Base-by-base conservation (phyloP, 92 coral and sea anemone genomes). In the Phenganax stokvisi region DNA sequence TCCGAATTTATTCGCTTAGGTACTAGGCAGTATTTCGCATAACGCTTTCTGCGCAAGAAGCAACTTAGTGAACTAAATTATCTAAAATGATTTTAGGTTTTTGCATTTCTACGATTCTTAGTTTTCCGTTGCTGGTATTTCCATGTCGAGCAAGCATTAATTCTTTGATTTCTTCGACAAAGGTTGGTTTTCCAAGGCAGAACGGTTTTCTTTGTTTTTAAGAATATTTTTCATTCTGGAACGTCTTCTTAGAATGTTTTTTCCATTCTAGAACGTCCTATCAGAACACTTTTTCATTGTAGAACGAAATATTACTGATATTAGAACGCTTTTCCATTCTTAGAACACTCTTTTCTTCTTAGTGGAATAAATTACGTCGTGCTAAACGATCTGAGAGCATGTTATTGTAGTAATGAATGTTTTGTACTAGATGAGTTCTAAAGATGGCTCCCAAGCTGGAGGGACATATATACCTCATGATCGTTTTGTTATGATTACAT, bases 111-210 rank as follows among this genome's bases (percentile, higher is more conserved):
- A 96, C 92, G 12, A 81, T 94, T 77, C 89, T 94, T 56, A 94
- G 98, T 84, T 89, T 94, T 81, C 98, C 98, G 7, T 85, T 94
- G 64, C 87, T 94, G 94, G 97, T 91, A 63, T 94, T 89, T 68
- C 98, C 98, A 58, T 85, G 92, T 74, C 87, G 98, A 88, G 89
- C 91, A 37, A 94, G 98, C 74, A 82, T 94, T 71, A 89, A 92
- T 76, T 92, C 93, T 28, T 87, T 94, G 51, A 84, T 94, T 78
- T 90, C 92, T 55, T 74, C 74, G 44, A 62, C 74, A 73, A 83
- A 31, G 86, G 89, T 87, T 31, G 57, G 69, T 64, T 20, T 27
- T 31, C 44, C 27, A 9, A 57, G 28, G n/a, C 12, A n/a, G 27
- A 28, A 30, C 57, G 57, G 61, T 9, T 60, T 27, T 37, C 8